A percentile compares a stretch with the other conserved stretches of the same genome.
These are phyloP conservation scores for Vireo altiloquus DNA, from an alignment of 2,113 vertebrate species.

Conservation along the genomic window DNA sequence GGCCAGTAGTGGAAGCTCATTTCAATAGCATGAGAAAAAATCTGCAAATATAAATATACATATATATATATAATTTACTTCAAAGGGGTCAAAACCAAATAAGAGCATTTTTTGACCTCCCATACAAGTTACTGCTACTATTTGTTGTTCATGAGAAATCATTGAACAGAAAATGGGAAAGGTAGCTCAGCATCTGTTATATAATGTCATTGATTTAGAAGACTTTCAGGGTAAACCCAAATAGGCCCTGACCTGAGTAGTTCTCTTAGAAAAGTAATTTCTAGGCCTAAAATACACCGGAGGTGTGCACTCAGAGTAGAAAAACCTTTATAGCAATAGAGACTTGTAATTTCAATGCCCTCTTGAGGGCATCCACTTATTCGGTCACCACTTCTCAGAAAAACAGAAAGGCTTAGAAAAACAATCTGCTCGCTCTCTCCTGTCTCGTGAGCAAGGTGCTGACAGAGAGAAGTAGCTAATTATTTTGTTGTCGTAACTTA, in stretches of 20 bases:
- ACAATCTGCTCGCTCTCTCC: background rate
- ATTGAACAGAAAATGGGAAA: background rate
- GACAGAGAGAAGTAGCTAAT: background rate
- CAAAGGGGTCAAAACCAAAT: background rate
- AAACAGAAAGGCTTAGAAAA: background rate
- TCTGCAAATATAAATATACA: background rate
- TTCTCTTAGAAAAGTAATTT: background rate
- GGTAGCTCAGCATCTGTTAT: background rate
- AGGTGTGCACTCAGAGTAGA: background rate
- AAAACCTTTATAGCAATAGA: background rate
- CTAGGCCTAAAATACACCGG: background rate
- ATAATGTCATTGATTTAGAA: background rate
- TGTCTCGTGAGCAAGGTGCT: background rate
- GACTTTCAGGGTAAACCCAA: background rate
- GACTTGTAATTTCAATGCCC: background rate
- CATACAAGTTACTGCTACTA: background rate
- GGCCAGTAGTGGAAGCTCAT: background rate
- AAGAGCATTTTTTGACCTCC: background rate
- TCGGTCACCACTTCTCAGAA: background rate
- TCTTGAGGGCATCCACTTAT: background rate
- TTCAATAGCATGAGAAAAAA: background rate
- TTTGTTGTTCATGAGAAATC: background rate
- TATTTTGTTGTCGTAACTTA: background rate
- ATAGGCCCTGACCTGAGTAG: background rate
- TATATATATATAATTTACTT: background rate